Conservation (phyloP, 2,888 invertebrate species). For the Cryptophagus acutangulus region DNA sequence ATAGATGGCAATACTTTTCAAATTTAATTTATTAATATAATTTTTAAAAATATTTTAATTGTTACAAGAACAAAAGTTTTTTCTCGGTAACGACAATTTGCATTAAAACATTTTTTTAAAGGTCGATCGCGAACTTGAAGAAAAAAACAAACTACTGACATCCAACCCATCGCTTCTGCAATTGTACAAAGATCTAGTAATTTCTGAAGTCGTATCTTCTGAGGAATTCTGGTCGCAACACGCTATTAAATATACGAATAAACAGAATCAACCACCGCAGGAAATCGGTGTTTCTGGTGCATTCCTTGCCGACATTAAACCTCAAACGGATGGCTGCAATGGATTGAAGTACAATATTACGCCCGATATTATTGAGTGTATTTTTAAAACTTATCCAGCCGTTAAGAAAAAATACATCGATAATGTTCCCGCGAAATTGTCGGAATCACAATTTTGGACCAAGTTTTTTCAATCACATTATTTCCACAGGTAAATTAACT, state of each 20-base stretch:
- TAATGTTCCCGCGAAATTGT: slow-evolving; percentile 91
- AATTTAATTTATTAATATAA: background rate
- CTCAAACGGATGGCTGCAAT: slow-evolving; percentile 94
- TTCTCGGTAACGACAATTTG: too few species aligned
- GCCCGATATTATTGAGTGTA: slow-evolving; percentile 93
- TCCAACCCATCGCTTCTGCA: slow-evolving; percentile 88
- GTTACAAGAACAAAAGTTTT: too few species aligned
- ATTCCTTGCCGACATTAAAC: slow-evolving; percentile 89
- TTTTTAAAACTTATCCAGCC: slow-evolving; percentile 98
- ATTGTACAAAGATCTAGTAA: slow-evolving; percentile 95
- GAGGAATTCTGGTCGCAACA: slow-evolving; percentile 98
- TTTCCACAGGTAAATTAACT: slow-evolving; percentile 68
- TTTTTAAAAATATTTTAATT: too few species aligned
- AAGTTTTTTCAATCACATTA: slow-evolving; percentile 99
- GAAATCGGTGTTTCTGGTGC: slow-evolving; percentile 78
- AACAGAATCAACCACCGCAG: slow-evolving; percentile 68
- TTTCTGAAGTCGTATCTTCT: slow-evolving; percentile 89
- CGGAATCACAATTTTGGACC: slow-evolving; percentile 98
- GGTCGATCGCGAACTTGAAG: slow-evolving; percentile 48
- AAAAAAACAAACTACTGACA: slow-evolving; percentile 67
- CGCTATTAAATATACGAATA: slow-evolving; percentile 67
- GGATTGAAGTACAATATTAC: slow-evolving; percentile 96
- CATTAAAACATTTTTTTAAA: too few species aligned
- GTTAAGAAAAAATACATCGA: slow-evolving; percentile 95
- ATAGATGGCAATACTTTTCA: too few species aligned